A percentile compares a stretch with the other conserved stretches of the same genome.
Conservation (phyloP, 92 coral and sea anemone species). For the Meandrina meandrites region DNA sequence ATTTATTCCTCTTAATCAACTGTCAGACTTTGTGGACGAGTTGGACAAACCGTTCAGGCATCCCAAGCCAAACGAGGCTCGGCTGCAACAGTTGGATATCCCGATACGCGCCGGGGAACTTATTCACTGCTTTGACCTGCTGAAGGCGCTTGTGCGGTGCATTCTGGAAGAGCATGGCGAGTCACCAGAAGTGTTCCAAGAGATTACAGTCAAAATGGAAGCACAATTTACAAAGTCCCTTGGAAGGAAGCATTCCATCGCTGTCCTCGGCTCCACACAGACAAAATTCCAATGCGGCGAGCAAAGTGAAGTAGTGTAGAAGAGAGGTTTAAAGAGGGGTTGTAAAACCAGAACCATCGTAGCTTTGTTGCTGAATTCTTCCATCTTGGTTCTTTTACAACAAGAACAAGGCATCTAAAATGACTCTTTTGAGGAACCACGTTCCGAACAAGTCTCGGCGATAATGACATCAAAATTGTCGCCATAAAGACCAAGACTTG, state of each 20-base stretch:
- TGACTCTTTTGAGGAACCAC: not conserved
- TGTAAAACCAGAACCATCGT: not conserved
- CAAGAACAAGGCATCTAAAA: not conserved
- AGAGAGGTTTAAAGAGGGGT: not conserved
- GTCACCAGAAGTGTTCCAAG: slow-evolving; percentile 85
- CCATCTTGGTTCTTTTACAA: not conserved
- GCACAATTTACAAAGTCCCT: slow-evolving; percentile 77
- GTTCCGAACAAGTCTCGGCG: not conserved
- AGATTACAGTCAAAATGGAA: slow-evolving; percentile 85
- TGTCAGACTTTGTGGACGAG: slow-evolving; percentile 82
- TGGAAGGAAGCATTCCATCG: slow-evolving; percentile 71
- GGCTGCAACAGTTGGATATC: slow-evolving; percentile 68
- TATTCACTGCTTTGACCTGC: slow-evolving; percentile 90
- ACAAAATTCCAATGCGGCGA: slow-evolving; percentile 49
- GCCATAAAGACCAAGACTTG: not conserved
- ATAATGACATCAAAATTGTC: not conserved
- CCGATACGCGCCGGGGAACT: slow-evolving; percentile 87
- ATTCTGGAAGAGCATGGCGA: slow-evolving; percentile 86
- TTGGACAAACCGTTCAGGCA: slow-evolving; percentile 84
- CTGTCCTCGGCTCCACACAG: slow-evolving; percentile 67
- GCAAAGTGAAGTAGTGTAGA: slow-evolving; percentile 22
- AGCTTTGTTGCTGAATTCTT: not conserved
- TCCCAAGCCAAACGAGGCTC: slow-evolving; percentile 59
- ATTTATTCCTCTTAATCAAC: slow-evolving; percentile 70
- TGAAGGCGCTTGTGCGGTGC: slow-evolving; percentile 83